phyloP scores from a whole-genome alignment of 2,797 vertebrate species.

The Parauchenoglanis punctatus region DNA sequence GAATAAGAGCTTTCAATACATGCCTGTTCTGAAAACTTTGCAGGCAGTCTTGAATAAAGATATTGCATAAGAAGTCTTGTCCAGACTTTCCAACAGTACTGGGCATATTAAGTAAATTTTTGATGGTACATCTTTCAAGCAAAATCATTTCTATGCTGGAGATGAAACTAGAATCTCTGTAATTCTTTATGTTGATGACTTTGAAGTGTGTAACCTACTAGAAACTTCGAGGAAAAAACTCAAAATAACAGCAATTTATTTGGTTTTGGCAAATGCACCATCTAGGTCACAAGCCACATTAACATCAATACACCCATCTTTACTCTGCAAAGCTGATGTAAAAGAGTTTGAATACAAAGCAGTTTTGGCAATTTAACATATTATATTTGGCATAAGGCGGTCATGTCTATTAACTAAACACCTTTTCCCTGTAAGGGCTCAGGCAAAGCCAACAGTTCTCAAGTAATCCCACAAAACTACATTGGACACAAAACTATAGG shows the following conservation, averaged over 20 bases:
- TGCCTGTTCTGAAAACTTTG: background rate
- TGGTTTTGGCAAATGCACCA: too few relatives aligned
- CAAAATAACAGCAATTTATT: too few relatives aligned
- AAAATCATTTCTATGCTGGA: background rate
- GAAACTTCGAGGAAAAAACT: too few relatives aligned
- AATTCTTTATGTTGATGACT: background rate
- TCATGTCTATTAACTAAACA: slow-evolving; percentile 13
- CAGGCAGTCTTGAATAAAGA: background rate
- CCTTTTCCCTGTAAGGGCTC: slow-evolving; percentile 51
- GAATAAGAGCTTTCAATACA: background rate
- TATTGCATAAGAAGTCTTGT: background rate
- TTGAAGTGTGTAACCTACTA: too few relatives aligned
- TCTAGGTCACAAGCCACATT: too few relatives aligned
- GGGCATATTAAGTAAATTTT: background rate
- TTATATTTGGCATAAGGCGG: background rate
- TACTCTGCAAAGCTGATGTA: background rate
- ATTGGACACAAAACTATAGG: slow-evolving; percentile 13
- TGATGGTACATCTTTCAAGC: background rate
- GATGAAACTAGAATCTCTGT: background rate
- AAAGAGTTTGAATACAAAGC: background rate
- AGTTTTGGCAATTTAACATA: background rate
- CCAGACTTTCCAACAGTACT: background rate
- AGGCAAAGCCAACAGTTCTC: slow-evolving; percentile 48
- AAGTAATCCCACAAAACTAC: slow-evolving; percentile 45
- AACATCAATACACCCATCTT: too few relatives aligned